Conservation (phyloP, 2,113 vertebrate genomes). For the Dolichotis patagonum region DNA sequence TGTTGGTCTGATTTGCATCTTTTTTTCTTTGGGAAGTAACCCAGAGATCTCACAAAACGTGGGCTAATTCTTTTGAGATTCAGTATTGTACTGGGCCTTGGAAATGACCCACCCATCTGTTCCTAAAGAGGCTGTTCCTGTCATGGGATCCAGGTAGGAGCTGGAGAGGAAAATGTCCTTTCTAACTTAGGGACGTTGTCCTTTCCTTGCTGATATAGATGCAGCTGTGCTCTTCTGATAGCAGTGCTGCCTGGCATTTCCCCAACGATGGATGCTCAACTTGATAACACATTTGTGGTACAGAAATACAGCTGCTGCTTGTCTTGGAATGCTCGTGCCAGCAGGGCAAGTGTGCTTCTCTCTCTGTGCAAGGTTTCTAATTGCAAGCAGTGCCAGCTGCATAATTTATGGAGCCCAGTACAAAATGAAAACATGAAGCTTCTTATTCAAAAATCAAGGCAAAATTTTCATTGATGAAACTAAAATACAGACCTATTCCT, state of each 20-base stretch:
- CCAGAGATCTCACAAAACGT: not conserved
- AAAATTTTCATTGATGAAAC: not conserved
- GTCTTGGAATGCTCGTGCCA: not conserved
- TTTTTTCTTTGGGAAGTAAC: not conserved
- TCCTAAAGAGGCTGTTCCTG: not conserved
- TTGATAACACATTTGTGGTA: slow-evolving; percentile 15
- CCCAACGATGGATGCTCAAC: not conserved
- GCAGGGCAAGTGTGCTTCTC: not conserved
- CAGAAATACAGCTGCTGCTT: not conserved
- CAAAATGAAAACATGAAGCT: not conserved
- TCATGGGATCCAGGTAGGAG: not conserved
- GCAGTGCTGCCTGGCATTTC: not conserved
- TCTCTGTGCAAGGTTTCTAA: not conserved
- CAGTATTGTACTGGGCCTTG: not conserved
- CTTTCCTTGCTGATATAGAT: not conserved
- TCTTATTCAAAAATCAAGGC: not conserved
- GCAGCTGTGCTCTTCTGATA: not conserved
- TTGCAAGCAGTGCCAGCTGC: not conserved
- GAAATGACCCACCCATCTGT: not conserved
- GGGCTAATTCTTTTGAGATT: not conserved
- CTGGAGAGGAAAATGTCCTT: not conserved
- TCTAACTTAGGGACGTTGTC: not conserved
- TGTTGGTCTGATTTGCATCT: not conserved
- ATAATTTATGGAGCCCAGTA: not conserved
- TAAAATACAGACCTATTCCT: not conserved